Evolutionary conservation across 2,888 invertebrate species (phyloP), one percentile per base, ranked within the genome.

Genomic region (Ormyrus nitidulus): DNA sequence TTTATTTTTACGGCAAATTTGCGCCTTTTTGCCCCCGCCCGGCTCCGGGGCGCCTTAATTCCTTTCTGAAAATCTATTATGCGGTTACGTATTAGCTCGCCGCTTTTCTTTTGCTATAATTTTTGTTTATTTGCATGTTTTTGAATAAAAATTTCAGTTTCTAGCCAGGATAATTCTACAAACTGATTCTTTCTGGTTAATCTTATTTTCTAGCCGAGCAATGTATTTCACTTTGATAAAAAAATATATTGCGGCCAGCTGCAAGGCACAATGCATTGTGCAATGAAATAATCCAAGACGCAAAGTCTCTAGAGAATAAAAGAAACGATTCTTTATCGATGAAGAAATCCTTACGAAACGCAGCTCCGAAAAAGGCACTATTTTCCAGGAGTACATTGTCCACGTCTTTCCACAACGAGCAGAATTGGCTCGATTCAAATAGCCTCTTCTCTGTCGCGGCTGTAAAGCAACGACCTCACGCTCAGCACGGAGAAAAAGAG

Each of bases 361-460:
- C 0, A 13, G 13, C 10, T 58, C 11, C 76, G 19, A 68, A 80
- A 80, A 80, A 73, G 80, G 80, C 73, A 77, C 69, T 68, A 77
- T 74, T 74, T 70, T 65, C 54, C 34, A 77, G 68, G 49, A 76
- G 53, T 46, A 6, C 53, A 72, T 69, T 64, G 68, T 77, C 11
- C 11, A 51, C 46, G 59, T 19, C 62, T 13, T 56, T 19, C 66
- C 19, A 51, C 46, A 34, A 34, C 34, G 69, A 49, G 68, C 53
- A 61, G 66, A 75, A 81, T 77, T 81, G 71, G 73, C 74, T 74
- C 66, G 64, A 81, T 53, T 69, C 78, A 19, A 75, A 53, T 71
- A 70, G 66, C 56, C 61, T 65, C 58, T 53, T 77, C 56, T 64
- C 65, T 46, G 34, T 34, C 34, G 34, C 58, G 49, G n/a, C 54